phyloP scores from a whole-genome alignment of 2,113 vertebrate genomes.

The Neodontobutis hainanensis region DNA sequence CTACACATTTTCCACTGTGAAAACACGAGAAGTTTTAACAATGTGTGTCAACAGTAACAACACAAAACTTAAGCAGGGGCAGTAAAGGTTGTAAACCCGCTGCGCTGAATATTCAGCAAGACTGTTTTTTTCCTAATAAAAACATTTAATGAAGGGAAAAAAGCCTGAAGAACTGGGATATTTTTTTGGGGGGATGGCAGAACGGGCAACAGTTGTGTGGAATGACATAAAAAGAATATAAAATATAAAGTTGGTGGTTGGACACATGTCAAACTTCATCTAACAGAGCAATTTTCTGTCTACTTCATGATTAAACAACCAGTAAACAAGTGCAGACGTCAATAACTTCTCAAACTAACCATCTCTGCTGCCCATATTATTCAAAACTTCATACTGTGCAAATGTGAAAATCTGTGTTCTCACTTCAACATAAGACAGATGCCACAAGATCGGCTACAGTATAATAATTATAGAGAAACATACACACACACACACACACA shows the following conservation, averaged over 20 bases:
- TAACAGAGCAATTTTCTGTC: not conserved
- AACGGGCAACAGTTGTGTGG: not conserved
- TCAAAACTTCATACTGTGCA: not conserved
- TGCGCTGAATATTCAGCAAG: constrained; percentile 60
- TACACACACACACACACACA: no score
- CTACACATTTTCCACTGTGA: constrained; percentile 45
- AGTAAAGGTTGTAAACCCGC: constrained; percentile 25
- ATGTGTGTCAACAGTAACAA: constrained; percentile 30
- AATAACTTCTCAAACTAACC: constrained; percentile 7
- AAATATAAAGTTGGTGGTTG: not conserved
- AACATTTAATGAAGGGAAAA: constrained; percentile 52
- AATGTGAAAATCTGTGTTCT: not conserved
- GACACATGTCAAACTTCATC: not conserved
- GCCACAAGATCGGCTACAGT: no score
- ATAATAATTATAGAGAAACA: constrained; percentile 9
- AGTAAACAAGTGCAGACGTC: not conserved
- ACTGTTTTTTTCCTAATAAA: constrained; percentile 61
- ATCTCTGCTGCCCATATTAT: not conserved
- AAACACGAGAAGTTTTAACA: constrained; percentile 9
- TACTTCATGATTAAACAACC: constrained; percentile 14
- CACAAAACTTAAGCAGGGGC: not conserved
- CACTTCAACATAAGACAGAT: not conserved
- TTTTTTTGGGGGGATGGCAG: constrained; percentile 14
- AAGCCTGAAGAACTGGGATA: constrained; percentile 14
- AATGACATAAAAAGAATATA: not conserved